These are phyloP conservation scores for Gambusia affinis DNA, from an alignment of 2,113 vertebrate species.

Conservation along the genomic window DNA sequence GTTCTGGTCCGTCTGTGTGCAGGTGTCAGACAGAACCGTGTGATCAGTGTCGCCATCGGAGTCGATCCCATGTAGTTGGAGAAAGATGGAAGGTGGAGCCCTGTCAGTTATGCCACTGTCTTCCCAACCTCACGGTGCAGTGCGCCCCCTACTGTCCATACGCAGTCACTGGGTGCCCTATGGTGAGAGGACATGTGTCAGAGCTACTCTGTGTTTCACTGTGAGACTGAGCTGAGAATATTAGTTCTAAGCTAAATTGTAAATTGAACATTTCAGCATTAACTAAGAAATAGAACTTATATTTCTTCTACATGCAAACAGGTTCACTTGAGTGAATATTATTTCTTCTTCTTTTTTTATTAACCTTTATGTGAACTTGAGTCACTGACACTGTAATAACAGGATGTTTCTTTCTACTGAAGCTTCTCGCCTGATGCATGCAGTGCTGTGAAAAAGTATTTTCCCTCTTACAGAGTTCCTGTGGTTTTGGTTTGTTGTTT, in stretches of 20 bases:
- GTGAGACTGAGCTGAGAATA: too few relatives aligned
- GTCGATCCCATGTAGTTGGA: conserved; percentile 69
- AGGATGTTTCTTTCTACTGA: background rate
- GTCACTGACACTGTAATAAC: background rate
- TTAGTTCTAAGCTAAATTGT: too few relatives aligned
- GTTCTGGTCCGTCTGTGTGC: conserved; percentile 1
- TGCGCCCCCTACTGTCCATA: conserved; percentile 85
- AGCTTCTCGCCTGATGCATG: background rate
- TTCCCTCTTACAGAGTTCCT: too few relatives aligned
- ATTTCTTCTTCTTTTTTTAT: background rate
- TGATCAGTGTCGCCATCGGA: conserved; percentile 80
- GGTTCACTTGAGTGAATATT: background rate
- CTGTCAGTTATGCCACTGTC: conserved; percentile 87
- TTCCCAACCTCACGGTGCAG: conserved; percentile 70
- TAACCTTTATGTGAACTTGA: background rate
- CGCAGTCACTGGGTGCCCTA: conserved; percentile 78
- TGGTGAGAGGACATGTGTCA: conserved; percentile 71
- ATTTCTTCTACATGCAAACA: background rate
- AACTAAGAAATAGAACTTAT: background rate
- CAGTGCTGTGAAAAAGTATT: too few relatives aligned
- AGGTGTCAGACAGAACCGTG: conserved; percentile 88
- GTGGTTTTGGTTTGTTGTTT: too few relatives aligned
- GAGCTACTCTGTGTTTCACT: too few relatives aligned
- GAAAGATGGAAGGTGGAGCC: conserved; percentile 83
- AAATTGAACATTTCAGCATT: too few relatives aligned